Evolutionary conservation across 2,797 vertebrate species (phyloP).

Genomic region (Chrosomus eos): DNA sequence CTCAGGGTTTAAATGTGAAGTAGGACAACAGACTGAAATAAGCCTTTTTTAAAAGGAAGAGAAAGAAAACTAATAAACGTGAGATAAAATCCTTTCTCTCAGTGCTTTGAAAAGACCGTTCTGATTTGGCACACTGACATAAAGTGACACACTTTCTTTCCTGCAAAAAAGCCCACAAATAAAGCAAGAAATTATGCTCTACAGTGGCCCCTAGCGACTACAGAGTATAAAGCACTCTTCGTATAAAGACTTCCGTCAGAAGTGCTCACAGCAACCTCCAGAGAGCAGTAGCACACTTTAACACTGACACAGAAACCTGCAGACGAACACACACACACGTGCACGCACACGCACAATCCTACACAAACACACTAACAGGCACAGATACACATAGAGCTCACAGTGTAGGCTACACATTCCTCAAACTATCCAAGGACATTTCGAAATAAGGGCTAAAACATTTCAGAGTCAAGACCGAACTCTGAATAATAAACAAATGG

Average conservation of each 20-base stretch:
- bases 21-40: background rate
- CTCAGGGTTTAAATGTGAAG: constrained; percentile 20
- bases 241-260: background rate
- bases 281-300: constrained; percentile 58
- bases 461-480: constrained; percentile 44
- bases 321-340: background rate
- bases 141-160: constrained; percentile 15
- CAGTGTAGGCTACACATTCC: background rate
- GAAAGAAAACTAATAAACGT: constrained; percentile 21
- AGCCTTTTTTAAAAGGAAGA: constrained; percentile 31
- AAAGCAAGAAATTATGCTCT: constrained; percentile 9
- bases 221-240: background rate
- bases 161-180: background rate
- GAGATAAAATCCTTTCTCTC: background rate
- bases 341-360: background rate
- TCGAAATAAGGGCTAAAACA: constrained; percentile 48
- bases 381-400: constrained; percentile 39
- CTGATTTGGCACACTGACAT: background rate
- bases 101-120: background rate
- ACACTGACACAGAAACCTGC: background rate
- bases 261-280: constrained; percentile 40
- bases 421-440: constrained; percentile 42
- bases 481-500: constrained; percentile 62
- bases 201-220: constrained; percentile 9
- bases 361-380: background rate